These are phyloP conservation scores for Polypedilum pembai DNA, from an alignment of 1,140 invertebrate genomes.

Conservation along the genomic window DNA sequence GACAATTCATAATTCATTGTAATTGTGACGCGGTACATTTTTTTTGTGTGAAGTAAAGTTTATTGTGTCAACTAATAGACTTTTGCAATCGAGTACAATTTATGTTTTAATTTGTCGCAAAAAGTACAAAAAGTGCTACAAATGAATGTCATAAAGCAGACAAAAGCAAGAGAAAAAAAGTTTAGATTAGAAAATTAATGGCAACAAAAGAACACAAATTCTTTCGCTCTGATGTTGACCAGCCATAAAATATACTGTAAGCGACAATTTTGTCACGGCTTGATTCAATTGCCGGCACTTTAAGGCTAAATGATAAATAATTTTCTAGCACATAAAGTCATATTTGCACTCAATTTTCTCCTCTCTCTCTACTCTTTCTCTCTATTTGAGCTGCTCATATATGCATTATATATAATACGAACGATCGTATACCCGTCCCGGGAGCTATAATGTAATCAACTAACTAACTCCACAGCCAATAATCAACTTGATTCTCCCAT, in stretches of 20 bases:
- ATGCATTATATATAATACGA: background rate
- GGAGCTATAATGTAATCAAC: constrained; percentile 17
- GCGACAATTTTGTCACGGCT: constrained; percentile 21
- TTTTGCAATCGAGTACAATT: background rate
- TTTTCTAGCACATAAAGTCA: background rate
- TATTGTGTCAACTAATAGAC: background rate
- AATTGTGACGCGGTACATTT: background rate
- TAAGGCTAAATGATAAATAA: constrained; percentile 20
- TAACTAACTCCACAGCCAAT: constrained; percentile 11
- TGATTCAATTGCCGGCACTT: constrained; percentile 1
- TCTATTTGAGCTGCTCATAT: no score
- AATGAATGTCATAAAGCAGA: background rate
- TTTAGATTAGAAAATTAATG: background rate
- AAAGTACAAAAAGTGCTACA: background rate
- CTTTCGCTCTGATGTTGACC: background rate
- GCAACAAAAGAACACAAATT: background rate
- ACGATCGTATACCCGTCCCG: background rate
- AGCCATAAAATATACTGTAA: background rate
- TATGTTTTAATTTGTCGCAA: constrained; percentile 9
- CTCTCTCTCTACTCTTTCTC: background rate
- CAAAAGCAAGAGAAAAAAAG: background rate
- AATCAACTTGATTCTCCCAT: constrained; percentile 11
- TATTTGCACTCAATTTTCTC: constrained; percentile 25
- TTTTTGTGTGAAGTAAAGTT: background rate
- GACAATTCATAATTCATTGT: background rate